Percentiles rank a stretch among this genome's conserved stretches.
phyloP scores from a whole-genome alignment of 2,797 vertebrate genomes.

The Enteromius argenteus region DNA sequence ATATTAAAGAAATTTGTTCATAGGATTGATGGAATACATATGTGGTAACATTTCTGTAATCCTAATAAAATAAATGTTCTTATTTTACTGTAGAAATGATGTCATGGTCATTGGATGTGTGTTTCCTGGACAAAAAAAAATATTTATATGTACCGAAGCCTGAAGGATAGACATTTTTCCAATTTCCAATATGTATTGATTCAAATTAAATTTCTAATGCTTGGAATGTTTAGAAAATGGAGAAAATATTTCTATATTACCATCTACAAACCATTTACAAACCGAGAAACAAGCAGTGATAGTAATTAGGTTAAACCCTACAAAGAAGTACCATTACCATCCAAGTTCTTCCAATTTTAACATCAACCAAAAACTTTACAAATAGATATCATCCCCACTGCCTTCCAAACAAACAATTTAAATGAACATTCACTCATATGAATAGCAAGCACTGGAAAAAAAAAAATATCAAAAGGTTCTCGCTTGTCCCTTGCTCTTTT shows the following conservation, averaged over 20 bases:
- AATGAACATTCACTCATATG: constrained; percentile 23
- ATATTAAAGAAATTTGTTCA: neutral
- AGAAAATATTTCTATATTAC: neutral
- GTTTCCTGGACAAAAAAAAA: neutral
- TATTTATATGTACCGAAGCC: neutral
- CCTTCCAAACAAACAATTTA: constrained; percentile 7
- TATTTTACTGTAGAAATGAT: neutral
- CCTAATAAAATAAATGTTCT: neutral
- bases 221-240: neutral
- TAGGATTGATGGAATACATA: neutral
- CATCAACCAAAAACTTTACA: neutral
- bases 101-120: neutral
- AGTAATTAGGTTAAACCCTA: constrained; percentile 20
- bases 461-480: constrained; percentile 50
- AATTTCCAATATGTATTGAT: neutral
- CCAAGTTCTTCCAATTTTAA: neutral
- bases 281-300: neutral
- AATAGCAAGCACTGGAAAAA: constrained; percentile 44
- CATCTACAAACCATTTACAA: neutral
- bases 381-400: neutral
- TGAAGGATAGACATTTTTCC: neutral
- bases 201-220: neutral
- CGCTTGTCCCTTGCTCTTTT: constrained; percentile 54
- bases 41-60: neutral
- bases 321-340: neutral